These are phyloP conservation scores for Rhopalosiphum nymphaeae DNA, from an alignment of 2,888 invertebrate species.

Conservation along the genomic window DNA sequence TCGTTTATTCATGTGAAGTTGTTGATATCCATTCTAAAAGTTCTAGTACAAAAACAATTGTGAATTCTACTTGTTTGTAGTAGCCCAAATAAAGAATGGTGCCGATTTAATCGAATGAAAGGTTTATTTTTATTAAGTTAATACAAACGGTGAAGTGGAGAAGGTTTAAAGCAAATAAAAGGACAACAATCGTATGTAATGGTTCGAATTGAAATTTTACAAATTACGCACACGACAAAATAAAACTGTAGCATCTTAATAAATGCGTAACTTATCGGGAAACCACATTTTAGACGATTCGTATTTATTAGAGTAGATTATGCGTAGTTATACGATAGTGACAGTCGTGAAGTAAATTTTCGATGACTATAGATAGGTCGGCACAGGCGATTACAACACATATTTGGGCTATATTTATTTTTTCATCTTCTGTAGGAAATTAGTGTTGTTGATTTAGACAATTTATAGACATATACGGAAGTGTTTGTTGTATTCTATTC, in stretches of 20 bases:
- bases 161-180: not conserved
- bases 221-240: not conserved
- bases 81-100: not conserved
- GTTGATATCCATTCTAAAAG: not conserved
- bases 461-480: not conserved
- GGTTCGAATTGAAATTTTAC: not conserved
- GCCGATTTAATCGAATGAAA: conserved; percentile 10
- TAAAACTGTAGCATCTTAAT: not conserved
- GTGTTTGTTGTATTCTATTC: not conserved
- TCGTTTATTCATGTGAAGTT: not conserved
- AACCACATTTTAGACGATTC: not conserved
- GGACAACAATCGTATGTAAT: not conserved
- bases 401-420: not conserved
- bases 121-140: conserved; percentile 14
- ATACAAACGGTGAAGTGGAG: not conserved
- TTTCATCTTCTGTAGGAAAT: not conserved
- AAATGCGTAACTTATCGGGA: not conserved
- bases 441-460: not conserved
- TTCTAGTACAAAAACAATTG: not conserved
- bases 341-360: not conserved
- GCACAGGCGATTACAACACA: not conserved
- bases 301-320: not conserved
- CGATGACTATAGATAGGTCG: not conserved
- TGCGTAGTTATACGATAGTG: not conserved
- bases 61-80: not conserved